Evolutionary conservation across 2,797 vertebrate species (phyloP), one percentile per base, ranked within the genome.

Genomic region (Periparus ater): DNA sequence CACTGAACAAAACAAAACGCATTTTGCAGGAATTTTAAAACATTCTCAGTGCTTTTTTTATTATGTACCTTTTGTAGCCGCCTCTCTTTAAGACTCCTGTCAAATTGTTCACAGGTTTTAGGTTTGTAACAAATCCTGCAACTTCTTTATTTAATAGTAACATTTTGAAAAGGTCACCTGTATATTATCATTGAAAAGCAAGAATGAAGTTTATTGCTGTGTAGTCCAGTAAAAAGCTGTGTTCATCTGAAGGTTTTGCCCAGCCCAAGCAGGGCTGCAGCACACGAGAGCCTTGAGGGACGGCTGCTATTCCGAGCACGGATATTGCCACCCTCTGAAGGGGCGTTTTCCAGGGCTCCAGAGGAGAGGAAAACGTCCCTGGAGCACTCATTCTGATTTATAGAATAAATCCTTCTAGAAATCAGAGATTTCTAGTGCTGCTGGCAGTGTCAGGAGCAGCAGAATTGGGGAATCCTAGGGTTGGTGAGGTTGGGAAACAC

Each of bases 391-490:
- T 66, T 66, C 27, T 55, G 58, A 45, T 73, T 70, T 68, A 3
- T 25, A 32, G 44, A 42, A 34, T 14, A 20, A 26, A 34, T 65
- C 42, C 34, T 57, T 6, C 9, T 0, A 30, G 51, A 73, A 34
- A 42, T 9, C 26, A 44, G 73, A 55, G 75, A 6, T 58, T 72
- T 62, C 13, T 65, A 10, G 16, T 21, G 63, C 30, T 66, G 36
- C 55, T 74, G 25, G 54, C 32, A 55, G 38, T 9, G 50, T 36
- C 19, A 7, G 67, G n/a, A 73, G 30, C 63, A 74, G 65, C 65
- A 30, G 16, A 88, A 17, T 11, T 27, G 32, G 1, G 9, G 27
- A 68, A 48, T 23, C 5, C 6, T 0, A 5, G 54, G 36, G 9
- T 10, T 36, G 34, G 17, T 21, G 13, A 62, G 22, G 70, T 1